phyloP scores from a whole-genome alignment of 2,797 vertebrate species.

The Falco columbarius region DNA sequence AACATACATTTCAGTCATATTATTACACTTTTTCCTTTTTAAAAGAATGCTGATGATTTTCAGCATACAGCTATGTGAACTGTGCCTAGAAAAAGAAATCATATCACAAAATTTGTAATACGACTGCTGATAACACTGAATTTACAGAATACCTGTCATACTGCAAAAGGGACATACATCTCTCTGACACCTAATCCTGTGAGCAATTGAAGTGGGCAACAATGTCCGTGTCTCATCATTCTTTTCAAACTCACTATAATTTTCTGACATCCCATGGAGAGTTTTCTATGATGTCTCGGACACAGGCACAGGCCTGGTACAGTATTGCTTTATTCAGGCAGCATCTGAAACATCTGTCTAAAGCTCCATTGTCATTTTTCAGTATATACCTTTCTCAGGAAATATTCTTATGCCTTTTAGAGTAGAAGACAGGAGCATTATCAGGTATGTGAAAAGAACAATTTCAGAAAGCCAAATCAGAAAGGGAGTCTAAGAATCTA shows the following conservation, averaged over 20 bases:
- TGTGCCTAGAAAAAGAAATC: neutral
- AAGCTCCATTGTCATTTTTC: neutral
- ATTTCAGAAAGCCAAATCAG: neutral
- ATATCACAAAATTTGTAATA: neutral
- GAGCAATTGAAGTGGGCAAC: neutral
- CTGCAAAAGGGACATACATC: accelerated
- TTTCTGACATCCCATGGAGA: neutral
- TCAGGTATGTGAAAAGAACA: neutral
- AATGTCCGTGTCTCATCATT: neutral
- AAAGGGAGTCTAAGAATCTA: neutral
- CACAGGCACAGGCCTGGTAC: neutral
- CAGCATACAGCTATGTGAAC: neutral
- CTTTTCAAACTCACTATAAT: neutral
- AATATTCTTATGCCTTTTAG: neutral
- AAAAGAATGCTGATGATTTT: neutral
- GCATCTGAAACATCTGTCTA: neutral
- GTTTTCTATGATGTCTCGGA: neutral
- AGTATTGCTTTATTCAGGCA: neutral
- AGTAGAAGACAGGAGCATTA: neutral
- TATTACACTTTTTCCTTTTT: neutral
- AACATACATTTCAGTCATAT: neutral
- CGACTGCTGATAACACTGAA: neutral
- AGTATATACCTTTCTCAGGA: neutral
- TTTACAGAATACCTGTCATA: neutral
- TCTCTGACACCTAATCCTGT: neutral